A percentile compares a stretch with the other conserved stretches of the same genome.
Conservation (phyloP, 1,140 invertebrate species). For the Tetramorium parvispinum region DNA sequence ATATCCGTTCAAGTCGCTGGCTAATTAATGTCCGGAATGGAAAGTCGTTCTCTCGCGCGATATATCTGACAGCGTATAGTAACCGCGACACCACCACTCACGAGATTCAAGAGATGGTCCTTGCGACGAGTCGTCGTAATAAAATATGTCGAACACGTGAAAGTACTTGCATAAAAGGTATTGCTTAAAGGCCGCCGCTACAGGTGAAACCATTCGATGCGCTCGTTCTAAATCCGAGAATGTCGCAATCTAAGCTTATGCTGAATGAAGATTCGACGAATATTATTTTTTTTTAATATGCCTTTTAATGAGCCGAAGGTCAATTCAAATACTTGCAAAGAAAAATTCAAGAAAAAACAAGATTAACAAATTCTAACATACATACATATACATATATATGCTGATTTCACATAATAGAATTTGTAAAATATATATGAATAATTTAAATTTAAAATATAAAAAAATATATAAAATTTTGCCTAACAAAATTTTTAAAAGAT, state of each 20-base stretch:
- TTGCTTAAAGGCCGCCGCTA: background rate
- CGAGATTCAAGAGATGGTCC: slow-evolving; percentile 45
- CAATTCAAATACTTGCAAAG: background rate
- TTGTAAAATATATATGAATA: background rate
- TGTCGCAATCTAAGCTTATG: background rate
- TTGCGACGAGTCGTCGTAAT: slow-evolving; percentile 19
- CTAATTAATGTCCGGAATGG: slow-evolving; percentile 69
- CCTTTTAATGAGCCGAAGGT: too few relatives aligned
- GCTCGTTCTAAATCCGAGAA: slow-evolving; percentile 24
- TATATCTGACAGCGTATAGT: slow-evolving; percentile 11
- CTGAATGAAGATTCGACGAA: background rate
- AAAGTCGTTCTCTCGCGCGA: slow-evolving; percentile 68
- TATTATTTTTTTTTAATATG: background rate
- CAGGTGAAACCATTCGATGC: slow-evolving; percentile 26
- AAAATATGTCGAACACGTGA: slow-evolving; percentile 62
- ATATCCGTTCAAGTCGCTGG: slow-evolving; percentile 7
- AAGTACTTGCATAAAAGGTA: slow-evolving; percentile 49
- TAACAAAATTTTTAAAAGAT: too few relatives aligned
- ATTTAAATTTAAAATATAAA: background rate
- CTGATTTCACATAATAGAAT: background rate
- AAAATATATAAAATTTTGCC: too few relatives aligned
- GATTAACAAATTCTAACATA: background rate
- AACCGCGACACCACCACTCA: background rate
- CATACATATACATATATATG: background rate
- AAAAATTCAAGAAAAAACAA: background rate